Evolutionary conservation across 2,113 vertebrate species (phyloP).

Genomic region (Entelurus aequoreus): DNA sequence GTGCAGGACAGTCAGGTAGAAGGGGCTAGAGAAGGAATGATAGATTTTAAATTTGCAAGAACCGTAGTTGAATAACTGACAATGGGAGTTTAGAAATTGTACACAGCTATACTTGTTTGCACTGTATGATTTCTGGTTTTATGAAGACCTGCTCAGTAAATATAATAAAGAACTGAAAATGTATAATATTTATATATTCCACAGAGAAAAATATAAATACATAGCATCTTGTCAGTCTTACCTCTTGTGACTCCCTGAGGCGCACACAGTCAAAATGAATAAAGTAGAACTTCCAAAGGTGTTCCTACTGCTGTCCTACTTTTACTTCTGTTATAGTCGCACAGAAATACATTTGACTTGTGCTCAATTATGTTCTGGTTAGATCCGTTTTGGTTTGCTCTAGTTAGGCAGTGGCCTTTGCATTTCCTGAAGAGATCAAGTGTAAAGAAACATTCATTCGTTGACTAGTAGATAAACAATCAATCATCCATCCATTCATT

Average conservation of each 20-base stretch:
- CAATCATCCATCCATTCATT: too few relatives aligned
- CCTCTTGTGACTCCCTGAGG: background rate
- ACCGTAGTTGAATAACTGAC: background rate
- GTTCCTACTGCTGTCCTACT: background rate
- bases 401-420: background rate
- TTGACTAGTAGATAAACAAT: background rate
- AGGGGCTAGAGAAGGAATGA: too few relatives aligned
- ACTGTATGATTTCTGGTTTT: background rate
- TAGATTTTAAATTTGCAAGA: too few relatives aligned
- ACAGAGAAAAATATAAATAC: background rate
- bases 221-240: background rate
- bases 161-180: background rate
- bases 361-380: background rate
- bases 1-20: too few relatives aligned
- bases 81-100: background rate
- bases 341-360: background rate
- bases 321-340: background rate
- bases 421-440: too few relatives aligned
- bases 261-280: background rate
- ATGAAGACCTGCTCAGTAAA: background rate
- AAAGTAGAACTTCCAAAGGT: background rate
- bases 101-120: background rate
- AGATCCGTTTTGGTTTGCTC: too few relatives aligned
- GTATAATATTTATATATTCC: background rate
- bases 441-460: background rate